A percentile compares a stretch with the other conserved stretches of the same genome.
Evolutionary conservation across 2,113 vertebrate species (phyloP).

Genomic region (Poeciliopsis turrubarensis): DNA sequence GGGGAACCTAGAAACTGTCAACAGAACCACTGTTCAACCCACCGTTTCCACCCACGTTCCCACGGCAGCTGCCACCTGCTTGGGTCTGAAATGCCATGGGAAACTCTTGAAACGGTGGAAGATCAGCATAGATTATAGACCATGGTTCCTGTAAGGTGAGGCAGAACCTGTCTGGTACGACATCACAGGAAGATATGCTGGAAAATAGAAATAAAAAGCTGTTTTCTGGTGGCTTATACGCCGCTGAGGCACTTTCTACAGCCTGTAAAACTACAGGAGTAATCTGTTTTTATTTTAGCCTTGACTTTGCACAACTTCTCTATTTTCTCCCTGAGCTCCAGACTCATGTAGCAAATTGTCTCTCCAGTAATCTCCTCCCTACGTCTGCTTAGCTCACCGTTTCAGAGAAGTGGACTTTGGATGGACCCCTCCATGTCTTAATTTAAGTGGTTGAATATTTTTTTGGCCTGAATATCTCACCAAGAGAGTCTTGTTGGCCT

Average conservation of each 20-base stretch:
- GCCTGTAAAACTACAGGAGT: neutral
- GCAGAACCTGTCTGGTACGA: neutral
- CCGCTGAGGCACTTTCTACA: neutral
- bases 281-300: no score
- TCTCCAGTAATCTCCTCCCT: no score
- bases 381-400: no score
- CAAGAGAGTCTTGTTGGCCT: no score
- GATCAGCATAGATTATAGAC: neutral
- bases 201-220: neutral
- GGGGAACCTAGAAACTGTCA: neutral
- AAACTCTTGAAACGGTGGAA: neutral
- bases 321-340: no score
- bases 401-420: no score
- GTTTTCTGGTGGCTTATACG: no score
- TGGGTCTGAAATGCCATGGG: neutral
- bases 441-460: no score
- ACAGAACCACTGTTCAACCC: neutral
- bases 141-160: neutral
- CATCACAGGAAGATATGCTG: neutral
- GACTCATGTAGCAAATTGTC: no score
- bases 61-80: neutral
- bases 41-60: neutral
- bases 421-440: no score
- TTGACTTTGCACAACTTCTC: no score
- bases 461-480: no score